phyloP scores from a whole-genome alignment of 2,888 invertebrate genomes.

The Eremobia ochroleuca region DNA sequence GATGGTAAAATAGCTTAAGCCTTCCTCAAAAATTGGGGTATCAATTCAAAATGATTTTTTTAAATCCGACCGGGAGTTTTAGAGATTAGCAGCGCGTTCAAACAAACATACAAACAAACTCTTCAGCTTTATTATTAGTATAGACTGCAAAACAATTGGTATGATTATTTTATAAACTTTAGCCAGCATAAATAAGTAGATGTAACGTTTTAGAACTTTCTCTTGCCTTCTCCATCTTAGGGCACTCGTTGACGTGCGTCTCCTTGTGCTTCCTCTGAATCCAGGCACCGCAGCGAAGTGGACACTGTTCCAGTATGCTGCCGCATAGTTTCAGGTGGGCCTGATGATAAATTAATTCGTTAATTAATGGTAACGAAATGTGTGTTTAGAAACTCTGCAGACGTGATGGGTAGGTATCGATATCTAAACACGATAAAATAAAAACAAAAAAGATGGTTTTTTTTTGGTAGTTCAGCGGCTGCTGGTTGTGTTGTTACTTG shows the following conservation, averaged over 20 bases:
- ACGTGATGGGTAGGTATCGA: background rate
- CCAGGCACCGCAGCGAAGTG: constrained; percentile 93
- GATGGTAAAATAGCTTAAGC: too few species aligned
- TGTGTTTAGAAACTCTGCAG: background rate
- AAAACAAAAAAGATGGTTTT: background rate
- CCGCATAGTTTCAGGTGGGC: constrained; percentile 93
- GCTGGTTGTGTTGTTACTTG: background rate
- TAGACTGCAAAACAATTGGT: background rate
- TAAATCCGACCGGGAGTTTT: too few species aligned
- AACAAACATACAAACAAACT: too few species aligned
- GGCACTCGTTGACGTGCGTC: constrained; percentile 89
- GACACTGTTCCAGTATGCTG: constrained; percentile 93
- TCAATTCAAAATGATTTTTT: too few species aligned
- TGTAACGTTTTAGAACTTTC: background rate
- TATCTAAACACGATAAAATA: background rate
- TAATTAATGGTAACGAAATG: background rate
- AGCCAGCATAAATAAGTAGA: too few species aligned
- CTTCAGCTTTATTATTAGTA: too few species aligned
- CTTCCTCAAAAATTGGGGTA: too few species aligned
- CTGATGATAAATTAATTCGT: constrained; percentile 74
- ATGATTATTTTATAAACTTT: too few species aligned
- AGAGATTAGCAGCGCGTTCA: too few species aligned
- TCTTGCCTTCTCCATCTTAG: constrained; percentile 84
- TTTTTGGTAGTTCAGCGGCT: background rate
- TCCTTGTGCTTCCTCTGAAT: constrained; percentile 92